Conservation (phyloP, 2,113 vertebrate species). For the Polyodon spathula region DNA sequence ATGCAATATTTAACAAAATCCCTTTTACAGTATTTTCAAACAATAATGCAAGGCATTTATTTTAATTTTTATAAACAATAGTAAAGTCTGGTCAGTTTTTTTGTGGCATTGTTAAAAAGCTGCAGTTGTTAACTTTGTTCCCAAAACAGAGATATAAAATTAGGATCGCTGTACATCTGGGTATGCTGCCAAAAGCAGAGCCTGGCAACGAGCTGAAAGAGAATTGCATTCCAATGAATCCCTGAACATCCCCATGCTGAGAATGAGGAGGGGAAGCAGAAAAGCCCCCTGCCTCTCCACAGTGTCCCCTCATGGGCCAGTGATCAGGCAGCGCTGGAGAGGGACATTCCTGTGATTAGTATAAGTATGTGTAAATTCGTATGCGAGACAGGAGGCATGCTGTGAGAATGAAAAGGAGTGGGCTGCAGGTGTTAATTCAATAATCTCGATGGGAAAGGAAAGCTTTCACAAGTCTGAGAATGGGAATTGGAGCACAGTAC, state of each 20-base stretch:
- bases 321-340: background rate
- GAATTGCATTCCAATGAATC: background rate
- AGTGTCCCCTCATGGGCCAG: background rate
- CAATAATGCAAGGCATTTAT: too few relatives aligned
- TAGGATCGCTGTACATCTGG: background rate
- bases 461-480: background rate
- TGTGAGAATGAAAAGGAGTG: background rate
- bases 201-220: background rate
- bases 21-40: too few relatives aligned
- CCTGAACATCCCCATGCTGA: background rate
- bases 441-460: background rate
- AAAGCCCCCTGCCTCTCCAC: background rate
- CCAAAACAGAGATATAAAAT: background rate
- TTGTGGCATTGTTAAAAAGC: too few relatives aligned
- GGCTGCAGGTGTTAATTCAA: background rate
- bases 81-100: too few relatives aligned
- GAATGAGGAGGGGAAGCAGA: background rate
- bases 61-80: too few relatives aligned
- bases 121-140: too few relatives aligned
- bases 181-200: background rate
- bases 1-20: too few relatives aligned
- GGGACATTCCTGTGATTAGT: background rate
- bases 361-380: background rate
- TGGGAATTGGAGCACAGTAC: background rate
- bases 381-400: conserved; percentile 3